Percentiles rank a stretch among this genome's conserved stretches.
Evolutionary conservation across 2,797 vertebrate species (phyloP).

Genomic region (Hippocampus kuda): DNA sequence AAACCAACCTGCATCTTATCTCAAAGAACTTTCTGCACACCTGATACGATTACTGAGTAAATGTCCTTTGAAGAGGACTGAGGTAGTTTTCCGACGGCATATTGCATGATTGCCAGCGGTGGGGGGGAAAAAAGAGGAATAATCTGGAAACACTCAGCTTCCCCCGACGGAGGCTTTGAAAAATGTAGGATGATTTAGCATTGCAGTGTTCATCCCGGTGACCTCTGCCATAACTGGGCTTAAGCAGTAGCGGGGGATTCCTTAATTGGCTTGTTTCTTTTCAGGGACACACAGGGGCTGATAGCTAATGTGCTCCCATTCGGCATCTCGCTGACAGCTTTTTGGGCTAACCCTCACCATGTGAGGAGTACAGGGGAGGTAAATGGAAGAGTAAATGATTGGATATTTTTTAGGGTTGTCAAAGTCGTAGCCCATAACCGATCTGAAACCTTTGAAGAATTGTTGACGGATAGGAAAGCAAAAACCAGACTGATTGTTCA

Average conservation of each 20-base stretch:
- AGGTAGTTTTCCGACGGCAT: conserved; percentile 26
- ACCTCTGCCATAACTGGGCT: conserved; percentile 69
- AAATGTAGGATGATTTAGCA: conserved; percentile 64
- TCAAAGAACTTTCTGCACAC: conserved; percentile 42
- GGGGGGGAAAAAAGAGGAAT: conserved; percentile 25
- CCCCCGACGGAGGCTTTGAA: conserved; percentile 51
- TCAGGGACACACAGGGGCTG: conserved; percentile 63
- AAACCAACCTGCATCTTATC: conserved; percentile 54
- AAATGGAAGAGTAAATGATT: conserved; percentile 31
- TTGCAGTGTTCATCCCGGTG: conserved; percentile 53
- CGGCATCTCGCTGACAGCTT: conserved; percentile 62
- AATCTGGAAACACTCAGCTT: conserved; percentile 55
- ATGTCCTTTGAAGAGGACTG: conserved; percentile 41
- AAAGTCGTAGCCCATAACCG: not conserved
- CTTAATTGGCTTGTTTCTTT: conserved; percentile 73
- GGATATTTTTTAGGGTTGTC: not conserved
- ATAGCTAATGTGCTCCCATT: conserved; percentile 59
- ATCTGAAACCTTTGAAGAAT: not conserved
- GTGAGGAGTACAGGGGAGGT: conserved; percentile 41
- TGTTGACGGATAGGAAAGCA: not conserved
- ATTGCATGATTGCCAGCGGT: conserved; percentile 48
- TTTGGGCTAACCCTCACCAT: conserved; percentile 48
- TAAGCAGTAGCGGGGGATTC: conserved; percentile 66
- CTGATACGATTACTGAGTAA: conserved; percentile 47
- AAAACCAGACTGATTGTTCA: not conserved